Evolutionary conservation across 2,797 vertebrate species (phyloP), one percentile per base, ranked within the genome.

Genomic region (Poecilia velifera): DNA sequence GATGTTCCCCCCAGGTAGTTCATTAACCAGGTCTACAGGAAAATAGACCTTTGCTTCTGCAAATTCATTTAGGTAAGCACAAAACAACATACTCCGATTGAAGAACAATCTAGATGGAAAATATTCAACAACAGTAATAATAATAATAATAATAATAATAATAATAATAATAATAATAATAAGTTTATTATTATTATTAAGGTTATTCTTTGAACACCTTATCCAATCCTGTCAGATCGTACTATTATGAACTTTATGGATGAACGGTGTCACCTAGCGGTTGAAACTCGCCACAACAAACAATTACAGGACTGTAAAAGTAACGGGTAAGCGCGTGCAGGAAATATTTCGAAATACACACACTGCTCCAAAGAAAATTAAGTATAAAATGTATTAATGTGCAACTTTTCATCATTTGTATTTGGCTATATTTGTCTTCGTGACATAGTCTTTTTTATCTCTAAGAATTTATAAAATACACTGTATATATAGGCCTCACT

Each of bases 221-320:
- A 41, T 9, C 8, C 10, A 12, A 9, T 70, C 3, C 6, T 53
- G 51, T 53, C 51, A 53, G 20, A 66, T 36, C 25, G 18, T 13
- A 8, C 39, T 41, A 3, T 34, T 9, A 14, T 49, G 14, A 51
- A 6, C 3, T 74, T 46, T 62, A 34, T 73, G 62, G n/a, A 41
- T 18, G 20, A 4, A 73, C 1, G 28, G 12, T 49, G 39, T 45
- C 80, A 62, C 28, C 80, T 77, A 20, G 75, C 57, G 80, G 59
- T 39, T 16, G 12, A 70, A 18, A 70, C 9, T 47, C 16, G 13
- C 41, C 68, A 77, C 10, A 31, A 20, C 34, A 31, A 31, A 31
- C 31, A 31, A 31, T 31, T 31, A 31, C 31, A 31, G 31, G 31
- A 31, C 31, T 31, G 31, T 31, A 45, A 45, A 25, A 53, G 8